Base-by-base conservation (phyloP, 2,113 vertebrate species). In the Amphiprion percula region DNA sequence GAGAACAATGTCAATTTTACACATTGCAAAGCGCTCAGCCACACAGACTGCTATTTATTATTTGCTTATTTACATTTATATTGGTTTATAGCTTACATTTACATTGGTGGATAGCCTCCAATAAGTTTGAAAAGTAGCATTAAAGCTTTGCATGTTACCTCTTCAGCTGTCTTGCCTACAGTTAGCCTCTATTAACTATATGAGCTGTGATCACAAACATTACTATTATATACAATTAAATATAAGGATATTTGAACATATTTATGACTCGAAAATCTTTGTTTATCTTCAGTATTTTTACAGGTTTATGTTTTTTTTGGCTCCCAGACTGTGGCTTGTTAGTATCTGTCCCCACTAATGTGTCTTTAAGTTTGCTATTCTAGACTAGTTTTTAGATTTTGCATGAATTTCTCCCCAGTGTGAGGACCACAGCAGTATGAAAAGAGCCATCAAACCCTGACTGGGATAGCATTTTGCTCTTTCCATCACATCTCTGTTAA, bases 51-150 rank as follows among this genome's bases (percentile, higher is more conserved):
- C 33, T 73, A 66, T 73, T 65, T 37, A 23, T 37, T 52, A 21
- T 41, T 70, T 60, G 33, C 4, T 59, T 14, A 71, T 50, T 44
- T 15, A 54, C 49, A 74, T 67, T 62, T 33, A 62, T 8, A 37
- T 1, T 12, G 23, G 4, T 8, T 77, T 12, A 24, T 23, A 49
- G 28, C 50, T 33, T 54, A 19, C 41, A 12, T 44, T 44, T 37
- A 37, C 33, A 37, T 37, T 37, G 33, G 33, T 37, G 33, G 41
- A 15, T 12, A 41, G 39, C 10, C 10, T 12, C 6, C 39, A 41
- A 12, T 44, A 44, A 15, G 41, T 44, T 44, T 15, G 15, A 44
- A 44, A 44, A 41, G 39, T 8, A 11, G 39, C 39, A 10, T 4
- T 30, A 30, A 30, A 37, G 33, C 33, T 37, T 7, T 37, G 3